Conservation (phyloP, 2,888 invertebrate genomes). For the Thalpophila matura region DNA sequence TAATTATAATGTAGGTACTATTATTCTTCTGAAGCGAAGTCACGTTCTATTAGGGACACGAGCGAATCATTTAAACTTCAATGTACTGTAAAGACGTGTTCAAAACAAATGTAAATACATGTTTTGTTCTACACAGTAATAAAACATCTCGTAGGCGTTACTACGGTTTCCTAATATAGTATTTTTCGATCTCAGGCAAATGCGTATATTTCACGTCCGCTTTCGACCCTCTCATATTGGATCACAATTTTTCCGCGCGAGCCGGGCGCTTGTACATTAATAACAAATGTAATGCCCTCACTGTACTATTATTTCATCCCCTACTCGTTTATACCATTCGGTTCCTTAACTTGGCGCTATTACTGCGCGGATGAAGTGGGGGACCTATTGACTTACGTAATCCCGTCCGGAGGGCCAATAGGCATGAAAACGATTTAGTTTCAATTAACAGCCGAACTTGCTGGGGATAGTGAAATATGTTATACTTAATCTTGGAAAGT, state of each 20-base stretch:
- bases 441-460: conserved; percentile 58
- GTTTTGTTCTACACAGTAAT: conserved; percentile 34
- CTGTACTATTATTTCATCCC: conserved; percentile 59
- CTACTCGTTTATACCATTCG: conserved; percentile 51
- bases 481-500: conserved; percentile 5
- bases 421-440: conserved; percentile 68
- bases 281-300: conserved; percentile 62
- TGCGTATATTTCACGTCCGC: conserved; percentile 41
- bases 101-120: conserved; percentile 27
- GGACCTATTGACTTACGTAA: conserved; percentile 64
- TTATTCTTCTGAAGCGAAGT: neutral
- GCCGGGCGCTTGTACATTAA: conserved; percentile 59
- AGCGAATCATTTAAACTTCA: conserved; percentile 31
- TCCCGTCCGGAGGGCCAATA: conserved; percentile 64
- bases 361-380: conserved; percentile 62
- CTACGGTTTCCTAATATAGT: conserved; percentile 38
- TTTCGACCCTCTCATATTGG: conserved; percentile 61
- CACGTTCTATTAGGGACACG: conserved; percentile 26
- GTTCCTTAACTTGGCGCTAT: conserved; percentile 59
- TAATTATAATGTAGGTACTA: neutral
- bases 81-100: conserved; percentile 5
- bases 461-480: conserved; percentile 38
- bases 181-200: conserved; percentile 32
- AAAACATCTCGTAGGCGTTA: conserved; percentile 41
- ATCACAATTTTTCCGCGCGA: conserved; percentile 56